Evolutionary conservation across 2,113 vertebrate species (phyloP), one percentile per base, ranked within the genome.

Genomic region (Lamprotornis superbus): DNA sequence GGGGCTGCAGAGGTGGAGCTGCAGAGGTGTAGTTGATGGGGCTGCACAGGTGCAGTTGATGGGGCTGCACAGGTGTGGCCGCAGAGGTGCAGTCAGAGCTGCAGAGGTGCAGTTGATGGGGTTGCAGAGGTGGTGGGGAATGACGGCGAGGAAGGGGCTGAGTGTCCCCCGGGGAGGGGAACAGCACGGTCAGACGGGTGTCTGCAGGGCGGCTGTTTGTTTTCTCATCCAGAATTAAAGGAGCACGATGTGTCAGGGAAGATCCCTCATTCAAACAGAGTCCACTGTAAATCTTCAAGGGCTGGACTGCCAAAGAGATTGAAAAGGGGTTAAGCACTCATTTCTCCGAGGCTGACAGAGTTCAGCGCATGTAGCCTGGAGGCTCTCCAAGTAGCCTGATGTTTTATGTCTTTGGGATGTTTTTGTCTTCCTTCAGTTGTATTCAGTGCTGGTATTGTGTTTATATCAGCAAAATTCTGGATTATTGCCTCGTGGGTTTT

Each of bases 401-500:
- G 94, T 95, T 95, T 96, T 96, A 95, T 95, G 90, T 96, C 94
- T 95, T 94, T 71, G 87, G 92, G 92, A 97, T 96, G 90, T 95
- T 96, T 96, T 97, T 82, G 93, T 82, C 92, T 95, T 92, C 92
- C 80, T 77, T 61, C 83, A 42, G 64, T 94, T 89, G 65, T 39
- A 59, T 74, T 74, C 83, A 78, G 93, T 59, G 60, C 92, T 95
- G 88, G 83, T 95, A 93, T 96, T 93, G 52, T 95, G 95, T 96
- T 95, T 97, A 84, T 90, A 94, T 95, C 92, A 94, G 88, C 73
- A 86, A 90, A 71, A 89, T 52, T 64, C 77, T 96, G 90, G 94
- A 94, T 87, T 93, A 52, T 70, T 94, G 83, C 92, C 76, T 47
- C 10, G 39, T 39, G 39, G 39, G 39, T 10, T 2, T 2, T 55